Evolutionary conservation across 2,797 vertebrate genomes (phyloP).

Genomic region (Stomatorhinus walkeri): DNA sequence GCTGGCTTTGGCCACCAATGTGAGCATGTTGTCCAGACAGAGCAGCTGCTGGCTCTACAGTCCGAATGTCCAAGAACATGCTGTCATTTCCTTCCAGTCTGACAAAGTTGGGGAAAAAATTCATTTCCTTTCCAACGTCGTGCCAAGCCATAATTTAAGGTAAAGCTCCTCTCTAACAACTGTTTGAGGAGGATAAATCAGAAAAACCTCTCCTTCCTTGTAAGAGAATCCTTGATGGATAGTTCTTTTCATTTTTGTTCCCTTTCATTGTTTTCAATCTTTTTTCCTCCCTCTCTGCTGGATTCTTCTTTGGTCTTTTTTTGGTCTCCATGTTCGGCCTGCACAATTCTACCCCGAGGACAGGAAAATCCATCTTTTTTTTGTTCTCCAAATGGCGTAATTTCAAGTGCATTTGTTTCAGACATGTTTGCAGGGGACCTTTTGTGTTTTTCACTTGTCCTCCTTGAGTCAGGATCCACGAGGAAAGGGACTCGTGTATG

Average conservation of each 20-base stretch:
- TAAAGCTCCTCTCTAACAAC: constrained; percentile 39
- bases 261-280: constrained; percentile 8
- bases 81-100: constrained; percentile 51
- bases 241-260: constrained; percentile 29
- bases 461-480: background rate
- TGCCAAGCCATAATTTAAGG: constrained; percentile 48
- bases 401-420: background rate
- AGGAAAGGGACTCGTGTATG: background rate
- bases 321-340: background rate
- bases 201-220: constrained; percentile 20
- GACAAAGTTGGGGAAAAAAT: constrained; percentile 32
- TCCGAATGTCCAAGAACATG: constrained; percentile 42
- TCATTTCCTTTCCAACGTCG: constrained; percentile 37
- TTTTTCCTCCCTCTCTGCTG: constrained; percentile 22
- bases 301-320: constrained; percentile 28
- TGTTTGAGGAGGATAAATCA: constrained; percentile 37
- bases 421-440: background rate
- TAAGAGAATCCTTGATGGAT: constrained; percentile 31
- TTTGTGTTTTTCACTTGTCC: background rate
- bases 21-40: constrained; percentile 47
- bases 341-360: background rate
- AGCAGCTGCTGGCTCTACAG: constrained; percentile 44
- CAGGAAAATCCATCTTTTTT: background rate
- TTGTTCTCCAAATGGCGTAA: background rate
- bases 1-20: constrained; percentile 29